A percentile compares a stretch with the other conserved stretches of the same genome.
Evolutionary conservation across 2,797 vertebrate genomes (phyloP).

Genomic region (Choloepus didactylus): DNA sequence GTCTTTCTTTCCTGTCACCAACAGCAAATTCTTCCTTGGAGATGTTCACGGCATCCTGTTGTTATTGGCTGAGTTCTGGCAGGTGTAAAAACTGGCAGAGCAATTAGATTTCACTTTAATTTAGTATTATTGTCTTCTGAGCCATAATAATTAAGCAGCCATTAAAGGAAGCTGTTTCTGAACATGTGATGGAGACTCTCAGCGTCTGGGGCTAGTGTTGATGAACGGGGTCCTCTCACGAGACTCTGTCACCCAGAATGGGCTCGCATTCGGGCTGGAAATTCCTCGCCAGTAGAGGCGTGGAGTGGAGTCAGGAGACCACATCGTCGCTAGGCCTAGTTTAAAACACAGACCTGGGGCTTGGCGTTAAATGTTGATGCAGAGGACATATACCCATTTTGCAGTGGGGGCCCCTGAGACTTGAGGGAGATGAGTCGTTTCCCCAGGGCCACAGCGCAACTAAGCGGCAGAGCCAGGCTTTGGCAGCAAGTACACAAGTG

Average conservation of each 20-base stretch:
- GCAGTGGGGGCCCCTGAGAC: neutral
- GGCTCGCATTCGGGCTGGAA: neutral
- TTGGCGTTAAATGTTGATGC: constrained; percentile 1
- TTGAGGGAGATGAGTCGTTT: neutral
- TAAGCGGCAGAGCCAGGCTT: neutral
- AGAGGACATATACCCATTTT: neutral
- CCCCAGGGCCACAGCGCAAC: neutral
- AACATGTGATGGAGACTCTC: constrained; percentile 25
- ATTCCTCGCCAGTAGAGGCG: neutral
- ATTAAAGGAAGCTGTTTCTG: constrained; percentile 46
- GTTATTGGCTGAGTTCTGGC: constrained; percentile 68
- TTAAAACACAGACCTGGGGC: neutral
- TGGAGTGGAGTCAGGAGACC: neutral
- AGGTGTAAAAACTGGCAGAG: constrained; percentile 55
- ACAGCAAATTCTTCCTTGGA: constrained; percentile 66
- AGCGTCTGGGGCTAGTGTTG: neutral
- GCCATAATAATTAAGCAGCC: constrained; percentile 78
- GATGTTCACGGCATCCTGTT: constrained; percentile 46
- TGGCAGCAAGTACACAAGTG: neutral
- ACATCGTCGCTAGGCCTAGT: neutral
- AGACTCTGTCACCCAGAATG: constrained; percentile 13
- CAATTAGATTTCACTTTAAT: constrained; percentile 77
- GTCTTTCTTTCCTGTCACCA: constrained; percentile 40
- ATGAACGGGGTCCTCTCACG: neutral
- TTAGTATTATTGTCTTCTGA: constrained; percentile 74